Conservation (phyloP, 2,797 vertebrate genomes). For the Brachyalestes nurse region DNA sequence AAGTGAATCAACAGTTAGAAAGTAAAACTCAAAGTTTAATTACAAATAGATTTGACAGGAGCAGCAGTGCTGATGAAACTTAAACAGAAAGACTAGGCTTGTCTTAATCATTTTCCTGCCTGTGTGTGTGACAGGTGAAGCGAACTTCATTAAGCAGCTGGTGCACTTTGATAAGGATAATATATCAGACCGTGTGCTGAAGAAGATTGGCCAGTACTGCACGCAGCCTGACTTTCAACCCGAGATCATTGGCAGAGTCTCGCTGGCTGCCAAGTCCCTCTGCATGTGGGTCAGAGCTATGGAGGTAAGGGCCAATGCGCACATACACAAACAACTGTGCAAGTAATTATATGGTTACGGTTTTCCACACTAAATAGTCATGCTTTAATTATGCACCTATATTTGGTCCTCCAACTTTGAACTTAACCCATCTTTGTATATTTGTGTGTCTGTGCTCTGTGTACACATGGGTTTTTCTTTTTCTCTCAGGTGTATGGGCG, state of each 20-base stretch:
- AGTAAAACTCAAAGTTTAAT: slow-evolving; percentile 1
- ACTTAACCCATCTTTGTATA: not conserved
- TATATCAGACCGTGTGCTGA: slow-evolving; percentile 87
- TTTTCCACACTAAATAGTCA: not conserved
- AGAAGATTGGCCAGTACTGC: slow-evolving; percentile 86
- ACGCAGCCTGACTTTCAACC: slow-evolving; percentile 85
- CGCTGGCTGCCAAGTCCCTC: slow-evolving; percentile 87
- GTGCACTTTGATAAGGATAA: slow-evolving; percentile 91
- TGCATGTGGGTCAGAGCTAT: slow-evolving; percentile 96
- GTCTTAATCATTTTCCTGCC: not conserved
- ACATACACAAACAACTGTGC: slow-evolving; percentile 13
- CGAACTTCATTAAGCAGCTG: slow-evolving; percentile 89
- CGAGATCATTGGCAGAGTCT: slow-evolving; percentile 88
- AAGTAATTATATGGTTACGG: not conserved
- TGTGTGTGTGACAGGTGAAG: slow-evolving; percentile 77
- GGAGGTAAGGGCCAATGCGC: slow-evolving; percentile 76
- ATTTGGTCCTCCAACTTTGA: not conserved
- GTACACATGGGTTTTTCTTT: slow-evolving; percentile 12
- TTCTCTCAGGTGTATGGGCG: slow-evolving; percentile 82
- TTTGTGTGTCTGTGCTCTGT: slow-evolving; percentile 18
- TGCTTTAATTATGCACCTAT: not conserved
- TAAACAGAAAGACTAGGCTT: not conserved
- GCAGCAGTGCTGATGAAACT: not conserved
- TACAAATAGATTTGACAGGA: slow-evolving; percentile 1
- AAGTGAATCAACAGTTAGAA: slow-evolving; percentile 8